Conservation (phyloP, 2,797 vertebrate species). For the Pteronotus mesoamericanus region DNA sequence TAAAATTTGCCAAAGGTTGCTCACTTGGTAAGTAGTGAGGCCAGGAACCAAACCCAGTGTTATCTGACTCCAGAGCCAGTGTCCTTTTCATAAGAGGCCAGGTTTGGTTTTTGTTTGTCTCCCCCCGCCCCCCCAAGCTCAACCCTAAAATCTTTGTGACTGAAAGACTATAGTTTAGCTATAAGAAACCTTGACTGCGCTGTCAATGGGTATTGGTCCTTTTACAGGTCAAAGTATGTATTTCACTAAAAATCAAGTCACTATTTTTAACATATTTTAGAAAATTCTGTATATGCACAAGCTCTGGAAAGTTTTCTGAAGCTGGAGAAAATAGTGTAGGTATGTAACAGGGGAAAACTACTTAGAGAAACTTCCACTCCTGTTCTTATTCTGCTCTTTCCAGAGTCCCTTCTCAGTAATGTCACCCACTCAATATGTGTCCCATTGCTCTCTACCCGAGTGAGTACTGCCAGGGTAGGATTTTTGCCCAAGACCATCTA, state of each 20-base stretch:
- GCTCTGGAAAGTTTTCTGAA: not conserved
- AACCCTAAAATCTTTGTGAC: not conserved
- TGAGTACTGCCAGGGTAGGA: not conserved
- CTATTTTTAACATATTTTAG: slow-evolving; percentile 7
- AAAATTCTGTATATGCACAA: slow-evolving; percentile 1
- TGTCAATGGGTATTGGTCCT: not conserved
- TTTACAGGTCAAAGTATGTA: not conserved
- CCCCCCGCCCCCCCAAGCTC: not conserved
- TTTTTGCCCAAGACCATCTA: not conserved
- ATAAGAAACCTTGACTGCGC: not conserved
- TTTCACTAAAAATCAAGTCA: slow-evolving; percentile 9
- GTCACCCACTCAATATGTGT: not conserved
- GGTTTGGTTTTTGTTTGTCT: not conserved
- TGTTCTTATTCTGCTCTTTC: not conserved
- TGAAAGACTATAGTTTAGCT: not conserved
- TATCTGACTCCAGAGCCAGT: not conserved
- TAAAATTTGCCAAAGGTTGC: not conserved
- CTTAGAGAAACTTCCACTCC: not conserved
- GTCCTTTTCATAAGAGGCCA: not conserved
- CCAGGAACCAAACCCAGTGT: not conserved
- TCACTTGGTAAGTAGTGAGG: not conserved
- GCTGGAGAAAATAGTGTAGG: not conserved
- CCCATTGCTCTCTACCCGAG: not conserved
- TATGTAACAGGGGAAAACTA: not conserved
- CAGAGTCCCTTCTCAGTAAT: not conserved